Evolutionary conservation across 1,140 invertebrate genomes (phyloP).

Genomic region (Drosophila kanapiae): DNA sequence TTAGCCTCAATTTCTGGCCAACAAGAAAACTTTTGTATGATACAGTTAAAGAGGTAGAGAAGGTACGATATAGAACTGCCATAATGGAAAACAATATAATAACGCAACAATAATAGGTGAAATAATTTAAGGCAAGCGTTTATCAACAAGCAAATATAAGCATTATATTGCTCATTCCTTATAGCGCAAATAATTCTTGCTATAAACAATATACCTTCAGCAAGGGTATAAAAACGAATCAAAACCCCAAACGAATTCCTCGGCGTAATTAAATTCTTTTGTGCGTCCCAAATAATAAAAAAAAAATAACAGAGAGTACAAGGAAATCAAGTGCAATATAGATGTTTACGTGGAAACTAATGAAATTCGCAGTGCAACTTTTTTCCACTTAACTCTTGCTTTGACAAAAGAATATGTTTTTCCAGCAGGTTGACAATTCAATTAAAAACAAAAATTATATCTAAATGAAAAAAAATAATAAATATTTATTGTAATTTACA

Average conservation of each 20-base stretch:
- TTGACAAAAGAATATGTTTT: neutral
- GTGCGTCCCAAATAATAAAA: neutral
- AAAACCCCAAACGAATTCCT: neutral
- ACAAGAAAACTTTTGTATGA: neutral
- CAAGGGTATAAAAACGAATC: neutral
- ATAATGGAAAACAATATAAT: constrained; percentile 6
- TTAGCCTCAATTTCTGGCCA: constrained; percentile 42
- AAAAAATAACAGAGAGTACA: neutral
- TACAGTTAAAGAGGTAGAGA: neutral
- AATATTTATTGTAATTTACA: neutral
- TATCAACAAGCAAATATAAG: neutral
- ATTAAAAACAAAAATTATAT: neutral
- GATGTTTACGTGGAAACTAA: neutral
- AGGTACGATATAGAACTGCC: no score
- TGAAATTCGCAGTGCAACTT: neutral
- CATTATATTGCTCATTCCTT: neutral
- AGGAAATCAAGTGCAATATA: neutral
- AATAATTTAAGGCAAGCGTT: neutral
- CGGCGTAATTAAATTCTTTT: neutral
- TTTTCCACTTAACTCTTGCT: neutral
- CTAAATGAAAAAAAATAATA: neutral
- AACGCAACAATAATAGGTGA: neutral
- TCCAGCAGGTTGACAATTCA: neutral
- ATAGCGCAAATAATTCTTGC: neutral
- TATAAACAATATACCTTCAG: neutral